phyloP scores from a whole-genome alignment of 2,888 invertebrate species.

The Tuta absoluta region DNA sequence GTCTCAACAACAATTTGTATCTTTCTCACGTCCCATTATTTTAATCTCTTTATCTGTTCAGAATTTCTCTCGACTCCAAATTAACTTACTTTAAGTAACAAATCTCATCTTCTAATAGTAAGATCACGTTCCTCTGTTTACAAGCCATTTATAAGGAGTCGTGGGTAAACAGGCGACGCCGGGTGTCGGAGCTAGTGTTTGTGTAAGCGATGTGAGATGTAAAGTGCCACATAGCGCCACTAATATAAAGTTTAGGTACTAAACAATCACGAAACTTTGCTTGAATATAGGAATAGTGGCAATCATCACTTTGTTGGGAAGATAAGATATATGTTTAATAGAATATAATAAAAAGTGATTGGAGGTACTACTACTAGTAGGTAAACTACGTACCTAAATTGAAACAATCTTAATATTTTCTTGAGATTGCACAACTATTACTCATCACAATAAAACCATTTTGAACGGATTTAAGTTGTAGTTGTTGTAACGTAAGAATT shows the following conservation, averaged over 20 bases:
- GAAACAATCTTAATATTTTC: no score
- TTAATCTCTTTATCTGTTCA: background rate
- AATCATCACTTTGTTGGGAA: background rate
- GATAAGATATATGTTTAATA: background rate
- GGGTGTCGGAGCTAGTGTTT: slow-evolving; percentile 14
- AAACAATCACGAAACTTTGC: background rate
- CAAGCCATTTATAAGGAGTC: slow-evolving; percentile 38
- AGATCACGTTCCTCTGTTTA: slow-evolving; percentile 45
- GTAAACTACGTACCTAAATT: no score
- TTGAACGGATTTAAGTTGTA: no score
- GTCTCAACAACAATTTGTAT: background rate
- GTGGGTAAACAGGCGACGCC: slow-evolving; percentile 18
- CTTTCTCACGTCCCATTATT: background rate
- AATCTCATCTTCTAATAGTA: slow-evolving; percentile 38
- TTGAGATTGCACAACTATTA: no score
- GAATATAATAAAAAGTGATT: no score
- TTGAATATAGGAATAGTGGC: background rate
- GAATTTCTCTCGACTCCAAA: background rate
- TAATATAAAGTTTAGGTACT: slow-evolving; percentile 11
- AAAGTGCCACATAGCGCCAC: slow-evolving; percentile 6
- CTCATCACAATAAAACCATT: no score
- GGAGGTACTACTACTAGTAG: no score
- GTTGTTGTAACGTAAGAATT: no score
- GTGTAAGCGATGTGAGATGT: background rate
- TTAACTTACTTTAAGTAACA: slow-evolving; percentile 1